phyloP scores from a whole-genome alignment of 2,797 vertebrate genomes.

The Pogoniulus pusillus region DNA sequence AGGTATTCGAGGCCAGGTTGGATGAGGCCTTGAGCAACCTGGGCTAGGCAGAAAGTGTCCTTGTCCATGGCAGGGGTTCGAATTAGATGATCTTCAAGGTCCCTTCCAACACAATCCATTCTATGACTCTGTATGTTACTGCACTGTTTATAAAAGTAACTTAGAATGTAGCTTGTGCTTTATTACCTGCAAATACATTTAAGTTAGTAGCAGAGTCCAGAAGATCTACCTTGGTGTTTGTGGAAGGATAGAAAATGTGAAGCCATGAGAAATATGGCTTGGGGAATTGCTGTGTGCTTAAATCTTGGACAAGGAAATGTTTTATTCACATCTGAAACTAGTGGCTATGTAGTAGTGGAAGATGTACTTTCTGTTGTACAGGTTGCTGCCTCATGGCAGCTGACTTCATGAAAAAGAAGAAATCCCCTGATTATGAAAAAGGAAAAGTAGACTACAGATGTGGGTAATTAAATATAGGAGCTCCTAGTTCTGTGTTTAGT shows the following conservation, averaged over 20 bases:
- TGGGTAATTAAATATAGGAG: not conserved
- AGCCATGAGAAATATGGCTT: constrained; percentile 7
- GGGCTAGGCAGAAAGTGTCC: no score
- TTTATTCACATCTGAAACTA: not conserved
- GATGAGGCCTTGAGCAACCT: no score
- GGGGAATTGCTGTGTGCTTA: not conserved
- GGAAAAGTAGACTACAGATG: constrained; percentile 1
- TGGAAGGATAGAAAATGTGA: not conserved
- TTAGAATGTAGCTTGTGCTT: accelerated
- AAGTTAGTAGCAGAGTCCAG: not conserved
- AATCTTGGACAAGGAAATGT: not conserved
- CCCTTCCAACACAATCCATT: no score
- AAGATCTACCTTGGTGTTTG: not conserved
- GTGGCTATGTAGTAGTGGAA: not conserved
- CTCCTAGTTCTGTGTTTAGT: constrained; percentile 5
- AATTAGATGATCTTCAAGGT: no score
- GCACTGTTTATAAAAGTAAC: not conserved
- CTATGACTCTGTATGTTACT: not conserved
- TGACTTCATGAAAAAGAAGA: no score
- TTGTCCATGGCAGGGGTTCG: no score
- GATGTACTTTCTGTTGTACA: not conserved
- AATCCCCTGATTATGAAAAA: no score
- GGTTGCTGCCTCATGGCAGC: not conserved
- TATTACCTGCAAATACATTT: not conserved
- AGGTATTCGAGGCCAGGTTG: no score